Percentiles rank a stretch among this genome's conserved stretches.
Conservation (phyloP, 1,140 invertebrate species). For the Varroa destructor region DNA sequence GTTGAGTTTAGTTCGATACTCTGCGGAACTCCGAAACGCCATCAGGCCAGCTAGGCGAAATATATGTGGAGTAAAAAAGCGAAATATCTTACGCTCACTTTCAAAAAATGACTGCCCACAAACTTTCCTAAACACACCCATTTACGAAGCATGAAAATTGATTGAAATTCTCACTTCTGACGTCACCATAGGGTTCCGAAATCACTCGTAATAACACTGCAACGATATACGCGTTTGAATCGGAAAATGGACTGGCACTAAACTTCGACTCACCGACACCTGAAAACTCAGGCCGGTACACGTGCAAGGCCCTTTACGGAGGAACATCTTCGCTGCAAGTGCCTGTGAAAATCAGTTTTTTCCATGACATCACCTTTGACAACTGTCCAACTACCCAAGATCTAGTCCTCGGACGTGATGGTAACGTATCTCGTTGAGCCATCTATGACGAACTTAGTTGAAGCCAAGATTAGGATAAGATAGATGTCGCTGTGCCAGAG, state of each 20-base stretch:
- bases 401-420: slow-evolving; percentile 13
- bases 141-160: too few relatives aligned
- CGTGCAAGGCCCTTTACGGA: slow-evolving; percentile 11
- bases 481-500: neutral
- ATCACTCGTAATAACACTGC: slow-evolving; percentile 11
- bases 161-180: too few relatives aligned
- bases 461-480: too few relatives aligned
- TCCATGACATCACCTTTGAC: slow-evolving; percentile 4
- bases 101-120: too few relatives aligned
- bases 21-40: too few relatives aligned
- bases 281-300: slow-evolving; percentile 7
- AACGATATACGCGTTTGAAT: slow-evolving; percentile 10
- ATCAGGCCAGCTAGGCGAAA: too few relatives aligned
- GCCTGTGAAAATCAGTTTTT: slow-evolving; percentile 8
- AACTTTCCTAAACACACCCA: too few relatives aligned
- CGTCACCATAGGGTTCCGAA: neutral
- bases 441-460: too few relatives aligned
- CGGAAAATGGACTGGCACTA: slow-evolving; percentile 7
- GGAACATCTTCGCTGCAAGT: neutral
- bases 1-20: too few relatives aligned
- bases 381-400: slow-evolving; percentile 2
- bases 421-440: neutral
- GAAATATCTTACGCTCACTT: too few relatives aligned
- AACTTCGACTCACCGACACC: slow-evolving; percentile 11
- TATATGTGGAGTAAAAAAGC: too few relatives aligned